A percentile compares a stretch with the other conserved stretches of the same genome.
Evolutionary conservation across 1,140 invertebrate genomes (phyloP).

Genomic region (Lepidurus apus): DNA sequence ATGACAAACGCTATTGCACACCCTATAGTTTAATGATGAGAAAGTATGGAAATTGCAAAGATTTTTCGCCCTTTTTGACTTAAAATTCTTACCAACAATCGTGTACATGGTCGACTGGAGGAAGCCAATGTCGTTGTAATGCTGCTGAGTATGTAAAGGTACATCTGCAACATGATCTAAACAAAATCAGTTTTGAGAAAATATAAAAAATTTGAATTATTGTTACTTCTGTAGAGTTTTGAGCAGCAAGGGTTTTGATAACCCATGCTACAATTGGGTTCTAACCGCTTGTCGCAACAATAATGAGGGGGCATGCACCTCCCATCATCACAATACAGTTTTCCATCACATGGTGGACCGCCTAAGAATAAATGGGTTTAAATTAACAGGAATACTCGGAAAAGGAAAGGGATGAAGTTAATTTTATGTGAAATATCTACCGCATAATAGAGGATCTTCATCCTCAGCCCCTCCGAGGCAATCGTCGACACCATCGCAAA

Average conservation of each 20-base stretch:
- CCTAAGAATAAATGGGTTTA: constrained; percentile 39
- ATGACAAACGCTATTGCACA: constrained; percentile 49
- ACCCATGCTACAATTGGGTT: constrained; percentile 47
- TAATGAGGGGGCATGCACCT: constrained; percentile 50
- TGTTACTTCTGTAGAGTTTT: constrained; percentile 35
- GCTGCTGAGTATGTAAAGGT: constrained; percentile 40
- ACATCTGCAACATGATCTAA: constrained; percentile 38
- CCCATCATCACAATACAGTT: constrained; percentile 49
- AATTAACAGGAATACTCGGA: constrained; percentile 12
- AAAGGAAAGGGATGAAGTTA: no score
- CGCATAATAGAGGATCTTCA: neutral
- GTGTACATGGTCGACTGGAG: constrained; percentile 48
- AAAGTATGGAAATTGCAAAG: neutral
- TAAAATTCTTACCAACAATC: constrained; percentile 43
- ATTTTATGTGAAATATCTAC: neutral
- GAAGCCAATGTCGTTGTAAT: constrained; percentile 45
- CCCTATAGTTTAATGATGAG: constrained; percentile 38
- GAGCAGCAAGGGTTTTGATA: constrained; percentile 43
- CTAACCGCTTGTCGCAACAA: constrained; percentile 49
- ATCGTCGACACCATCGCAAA: constrained; percentile 85
- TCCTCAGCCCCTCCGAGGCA: constrained; percentile 81
- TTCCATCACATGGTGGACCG: constrained; percentile 48
- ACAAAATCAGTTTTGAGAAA: constrained; percentile 8
- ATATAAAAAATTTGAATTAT: neutral
- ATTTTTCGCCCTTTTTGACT: neutral